A percentile compares a stretch with the other conserved stretches of the same genome.
Conservation (phyloP, 2,797 vertebrate species). For the Takifugu ocellatus region DNA sequence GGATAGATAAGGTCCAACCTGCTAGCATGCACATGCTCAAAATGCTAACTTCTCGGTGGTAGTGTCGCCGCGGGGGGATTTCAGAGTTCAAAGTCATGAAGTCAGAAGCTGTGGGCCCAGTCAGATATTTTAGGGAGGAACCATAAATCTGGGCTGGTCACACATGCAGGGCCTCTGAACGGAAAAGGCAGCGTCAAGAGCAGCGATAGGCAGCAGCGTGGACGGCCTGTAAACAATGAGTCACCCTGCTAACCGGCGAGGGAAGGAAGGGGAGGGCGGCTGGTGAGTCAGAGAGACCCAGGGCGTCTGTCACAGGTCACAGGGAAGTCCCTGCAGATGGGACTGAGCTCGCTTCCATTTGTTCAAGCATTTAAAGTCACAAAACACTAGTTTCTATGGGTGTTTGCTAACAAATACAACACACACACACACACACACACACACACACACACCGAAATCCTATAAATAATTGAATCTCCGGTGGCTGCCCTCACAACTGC, state of each 20-base stretch:
- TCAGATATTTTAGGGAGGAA: constrained; percentile 41
- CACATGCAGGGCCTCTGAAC: constrained; percentile 61
- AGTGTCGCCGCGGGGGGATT: neutral
- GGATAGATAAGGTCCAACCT: neutral
- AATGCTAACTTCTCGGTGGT: neutral
- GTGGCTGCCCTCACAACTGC: constrained; percentile 96
- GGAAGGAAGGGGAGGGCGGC: constrained; percentile 55
- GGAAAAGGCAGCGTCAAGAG: constrained; percentile 69
- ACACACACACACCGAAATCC: constrained; percentile 79
- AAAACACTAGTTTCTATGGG: constrained; percentile 2
- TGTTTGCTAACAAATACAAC: constrained; percentile 49
- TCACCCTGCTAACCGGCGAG: constrained; percentile 62
- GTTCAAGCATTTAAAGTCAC: constrained; percentile 21
- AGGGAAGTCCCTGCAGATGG: constrained; percentile 74
- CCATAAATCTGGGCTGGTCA: constrained; percentile 45
- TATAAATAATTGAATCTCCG: constrained; percentile 99
- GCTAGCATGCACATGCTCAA: neutral
- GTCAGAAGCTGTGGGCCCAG: constrained; percentile 15
- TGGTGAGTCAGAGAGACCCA: constrained; percentile 17
- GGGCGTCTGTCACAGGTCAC: constrained; percentile 44
- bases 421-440: constrained; percentile 79
- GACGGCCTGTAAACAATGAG: constrained; percentile 77
- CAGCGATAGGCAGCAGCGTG: constrained; percentile 63
- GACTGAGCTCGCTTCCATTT: constrained; percentile 27
- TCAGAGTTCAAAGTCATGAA: constrained; percentile 5